Evolutionary conservation across 1,140 invertebrate species (phyloP).

Genomic region (Oryzaephilus surinamensis): DNA sequence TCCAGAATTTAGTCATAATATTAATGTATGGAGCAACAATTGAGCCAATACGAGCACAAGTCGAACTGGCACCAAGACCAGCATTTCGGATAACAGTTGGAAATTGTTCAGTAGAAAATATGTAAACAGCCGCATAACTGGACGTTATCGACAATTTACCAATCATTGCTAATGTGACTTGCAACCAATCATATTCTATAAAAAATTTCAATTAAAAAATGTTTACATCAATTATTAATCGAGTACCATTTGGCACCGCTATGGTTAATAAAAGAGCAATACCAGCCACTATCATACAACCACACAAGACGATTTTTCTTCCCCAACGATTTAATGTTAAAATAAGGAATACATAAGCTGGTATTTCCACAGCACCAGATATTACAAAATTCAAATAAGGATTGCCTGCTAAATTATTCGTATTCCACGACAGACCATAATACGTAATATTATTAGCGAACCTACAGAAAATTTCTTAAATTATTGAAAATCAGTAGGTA

Average conservation of each 20-base stretch:
- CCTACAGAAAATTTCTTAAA: constrained; percentile 39
- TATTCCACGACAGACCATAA: constrained; percentile 73
- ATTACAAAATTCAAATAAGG: constrained; percentile 67
- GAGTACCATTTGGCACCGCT: constrained; percentile 46
- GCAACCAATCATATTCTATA: constrained; percentile 48
- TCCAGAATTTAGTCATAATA: constrained; percentile 50
- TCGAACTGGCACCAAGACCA: constrained; percentile 65
- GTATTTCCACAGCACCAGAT: constrained; percentile 65
- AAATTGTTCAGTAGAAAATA: constrained; percentile 74
- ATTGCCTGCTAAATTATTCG: constrained; percentile 61
- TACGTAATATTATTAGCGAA: constrained; percentile 70
- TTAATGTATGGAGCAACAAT: constrained; percentile 65
- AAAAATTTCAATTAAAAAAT: constrained; percentile 13
- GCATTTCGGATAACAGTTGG: constrained; percentile 74
- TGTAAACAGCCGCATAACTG: constrained; percentile 68
- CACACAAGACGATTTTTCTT: constrained; percentile 54
- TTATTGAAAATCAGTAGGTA: constrained; percentile 2
- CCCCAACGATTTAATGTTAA: constrained; percentile 63
- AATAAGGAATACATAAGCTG: constrained; percentile 60
- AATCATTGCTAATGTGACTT: constrained; percentile 61
- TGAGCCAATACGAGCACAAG: constrained; percentile 64
- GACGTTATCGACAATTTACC: constrained; percentile 75
- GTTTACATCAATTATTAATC: constrained; percentile 12
- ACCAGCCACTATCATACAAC: constrained; percentile 59
- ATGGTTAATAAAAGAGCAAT: constrained; percentile 47